Base-by-base conservation (phyloP, 2,888 invertebrate species). In the Osmoderma eremita region DNA sequence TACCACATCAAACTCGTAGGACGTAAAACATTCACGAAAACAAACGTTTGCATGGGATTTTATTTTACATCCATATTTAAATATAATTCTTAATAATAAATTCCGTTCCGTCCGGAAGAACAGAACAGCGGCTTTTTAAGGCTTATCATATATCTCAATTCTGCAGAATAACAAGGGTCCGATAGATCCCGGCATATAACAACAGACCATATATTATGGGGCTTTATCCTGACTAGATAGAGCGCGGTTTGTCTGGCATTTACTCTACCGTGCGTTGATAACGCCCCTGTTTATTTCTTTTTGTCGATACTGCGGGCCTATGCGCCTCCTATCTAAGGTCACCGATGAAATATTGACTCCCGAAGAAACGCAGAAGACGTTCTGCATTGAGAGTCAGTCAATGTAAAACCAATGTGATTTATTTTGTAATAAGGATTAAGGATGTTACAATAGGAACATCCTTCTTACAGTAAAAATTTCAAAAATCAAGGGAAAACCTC, bases 131-230 rank as follows among this genome's bases (percentile, higher is more conserved):
- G 58, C 58, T 61, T 61, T 61, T 61, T 61, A 45, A 61, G 48
- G 58, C 58, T 61, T 61, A 61, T 61, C 58, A 61, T 61, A 61
- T 61, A 61, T 61, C 58, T 61, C 58, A 61, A 61, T 61, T 61
- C 30, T 61, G 12, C 58, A 30, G 58, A 61, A 61, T 61, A 61
- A 61, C 58, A 61, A 61, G 58, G 58, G 58, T 61, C 58, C 58
- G 58, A 61, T 61, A 61, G 58, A 61, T 61, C 58, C 48, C 30
- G 30, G 45, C 41, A 17, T 61, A 61, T 61, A 61, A 61, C 58
- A 61, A 61, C 58, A 45, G 58, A 61, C 58, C 45, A 61, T 61
- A 61, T 61, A 48, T 61, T 61, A 45, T 61, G n/a, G 45, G 45
- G 58, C 41, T 45, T 61, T 61, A 61, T 61, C 58, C 58, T 48